Evolutionary conservation across 2,113 vertebrate genomes (phyloP).

Genomic region (Catharus fuscescens): DNA sequence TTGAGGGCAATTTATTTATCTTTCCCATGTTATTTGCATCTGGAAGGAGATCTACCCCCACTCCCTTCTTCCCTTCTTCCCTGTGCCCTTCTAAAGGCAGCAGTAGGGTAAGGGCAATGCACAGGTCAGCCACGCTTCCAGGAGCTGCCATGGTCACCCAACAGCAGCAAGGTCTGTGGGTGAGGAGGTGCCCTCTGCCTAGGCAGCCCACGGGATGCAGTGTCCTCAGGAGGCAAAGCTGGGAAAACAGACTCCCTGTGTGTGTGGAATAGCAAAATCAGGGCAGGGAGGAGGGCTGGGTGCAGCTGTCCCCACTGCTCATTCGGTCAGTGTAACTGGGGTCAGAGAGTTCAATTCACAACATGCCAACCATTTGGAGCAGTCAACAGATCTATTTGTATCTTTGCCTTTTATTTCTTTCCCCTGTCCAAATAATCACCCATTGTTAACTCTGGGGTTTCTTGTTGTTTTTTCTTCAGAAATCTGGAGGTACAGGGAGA

Average conservation of each 20-base stretch:
- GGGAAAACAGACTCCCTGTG: neutral
- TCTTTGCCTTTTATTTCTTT: slow-evolving; percentile 10
- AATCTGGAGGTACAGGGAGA: neutral
- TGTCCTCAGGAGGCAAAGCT: neutral
- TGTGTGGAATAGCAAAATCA: rapidly evolving
- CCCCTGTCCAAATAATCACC: neutral
- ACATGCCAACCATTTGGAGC: slow-evolving; percentile 36
- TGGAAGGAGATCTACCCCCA: neutral
- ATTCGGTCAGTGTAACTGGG: neutral
- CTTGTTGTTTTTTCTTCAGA: neutral
- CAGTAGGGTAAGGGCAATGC: rapidly evolving
- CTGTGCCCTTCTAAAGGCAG: neutral
- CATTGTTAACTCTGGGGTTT: neutral
- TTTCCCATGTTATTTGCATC: rapidly evolving
- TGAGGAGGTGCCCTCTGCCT: neutral
- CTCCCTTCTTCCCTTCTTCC: neutral
- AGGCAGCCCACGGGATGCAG: neutral
- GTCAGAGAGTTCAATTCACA: slow-evolving; percentile 62
- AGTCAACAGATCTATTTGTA: slow-evolving; percentile 31
- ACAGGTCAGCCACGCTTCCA: neutral
- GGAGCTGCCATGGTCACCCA: neutral
- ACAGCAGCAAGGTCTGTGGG: rapidly evolving
- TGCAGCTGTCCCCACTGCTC: slow-evolving; percentile 32
- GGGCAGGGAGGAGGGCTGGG: neutral
- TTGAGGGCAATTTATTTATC: neutral